phyloP scores from a whole-genome alignment of 1,140 invertebrate species.

The Thrips palmi region DNA sequence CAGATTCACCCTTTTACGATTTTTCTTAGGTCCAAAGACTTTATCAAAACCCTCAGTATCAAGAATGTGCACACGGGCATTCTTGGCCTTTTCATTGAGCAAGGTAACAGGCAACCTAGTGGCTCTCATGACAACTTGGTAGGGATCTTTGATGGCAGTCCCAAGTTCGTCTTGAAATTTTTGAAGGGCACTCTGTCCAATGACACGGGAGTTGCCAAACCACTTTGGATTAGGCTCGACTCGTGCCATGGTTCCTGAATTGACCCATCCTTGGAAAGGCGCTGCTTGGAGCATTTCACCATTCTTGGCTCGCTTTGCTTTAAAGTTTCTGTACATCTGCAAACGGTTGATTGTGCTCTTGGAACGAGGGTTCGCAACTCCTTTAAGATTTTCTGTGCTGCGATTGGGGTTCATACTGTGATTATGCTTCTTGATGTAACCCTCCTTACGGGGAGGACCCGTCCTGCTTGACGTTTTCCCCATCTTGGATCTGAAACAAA shows the following conservation, averaged over 20 bases:
- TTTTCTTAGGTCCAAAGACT: slow-evolving; percentile 89
- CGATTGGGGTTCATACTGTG: slow-evolving; percentile 84
- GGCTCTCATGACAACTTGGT: slow-evolving; percentile 93
- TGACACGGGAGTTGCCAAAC: slow-evolving; percentile 88
- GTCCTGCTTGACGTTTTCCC: slow-evolving; percentile 45
- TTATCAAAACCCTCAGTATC: slow-evolving; percentile 89
- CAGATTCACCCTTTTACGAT: slow-evolving; percentile 78
- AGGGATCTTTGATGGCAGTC: slow-evolving; percentile 86
- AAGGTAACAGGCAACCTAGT: slow-evolving; percentile 88
- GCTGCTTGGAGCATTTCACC: slow-evolving; percentile 81
- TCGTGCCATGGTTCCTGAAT: slow-evolving; percentile 79
- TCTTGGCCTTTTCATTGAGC: slow-evolving; percentile 82
- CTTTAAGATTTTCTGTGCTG: slow-evolving; percentile 53
- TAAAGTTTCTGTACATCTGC: slow-evolving; percentile 95
- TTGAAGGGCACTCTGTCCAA: slow-evolving; percentile 86
- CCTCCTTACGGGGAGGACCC: slow-evolving; percentile 52
- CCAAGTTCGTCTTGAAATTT: slow-evolving; percentile 94
- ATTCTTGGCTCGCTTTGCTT: slow-evolving; percentile 73
- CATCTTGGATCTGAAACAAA: slow-evolving; percentile 30
- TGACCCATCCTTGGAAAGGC: slow-evolving; percentile 78
- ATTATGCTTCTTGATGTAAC: slow-evolving; percentile 51
- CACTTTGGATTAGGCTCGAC: slow-evolving; percentile 96
- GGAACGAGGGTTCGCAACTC: slow-evolving; percentile 66
- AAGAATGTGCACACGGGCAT: slow-evolving; percentile 79
- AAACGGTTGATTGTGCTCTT: slow-evolving; percentile 88